Base-by-base conservation (phyloP, 37 sponge, comb jelly and placozoan species). In the Crambe crambe region DNA sequence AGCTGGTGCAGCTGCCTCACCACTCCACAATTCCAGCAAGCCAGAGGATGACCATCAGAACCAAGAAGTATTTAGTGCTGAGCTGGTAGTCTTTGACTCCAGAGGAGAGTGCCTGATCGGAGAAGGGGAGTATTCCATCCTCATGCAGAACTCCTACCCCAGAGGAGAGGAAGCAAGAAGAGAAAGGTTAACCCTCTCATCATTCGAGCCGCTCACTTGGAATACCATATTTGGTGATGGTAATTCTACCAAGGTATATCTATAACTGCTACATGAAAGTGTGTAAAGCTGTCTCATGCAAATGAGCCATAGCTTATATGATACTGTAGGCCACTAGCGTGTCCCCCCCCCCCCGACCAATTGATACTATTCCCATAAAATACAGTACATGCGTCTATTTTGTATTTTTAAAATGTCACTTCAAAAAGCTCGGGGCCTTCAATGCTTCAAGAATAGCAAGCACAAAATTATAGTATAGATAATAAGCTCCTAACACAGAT, bases 81-180 rank as follows among this genome's bases (percentile, higher is more conserved):
- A 83, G 70, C 76, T 91, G 42, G 84, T 80, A 2, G 77, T 84
- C 32, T 91, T 79, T 62, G 92, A 91, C 71, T 91, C 92, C 8
- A 30, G 88, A 2, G 78, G 78, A 21, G 68, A 71, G 26, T 88
- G 93, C 42, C 83, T 92, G 37, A 73, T 92, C 0, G 54, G 78
- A 2, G 84, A 83, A 47, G 93, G 93, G 0, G 61, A 88, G 43
- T 88, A 88, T 54, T 37, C 80, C 20, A 4, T 92, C 18, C 60
- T 77, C 27, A 65, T 92, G 87, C 75, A 77, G 68, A 58, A 42
- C 10, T 70, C 75, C 42, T 29, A 35, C 17, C 26, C 38, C 26
- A 59, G 43, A 2, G 54, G 38, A 0, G 77, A 70, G 37, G n/a
- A n/a, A 18, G 15, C 20, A 42, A 22, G 44, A 75, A 41, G 38